phyloP scores from a whole-genome alignment of 2,797 vertebrate genomes.

The Sarcophilus harrisii region DNA sequence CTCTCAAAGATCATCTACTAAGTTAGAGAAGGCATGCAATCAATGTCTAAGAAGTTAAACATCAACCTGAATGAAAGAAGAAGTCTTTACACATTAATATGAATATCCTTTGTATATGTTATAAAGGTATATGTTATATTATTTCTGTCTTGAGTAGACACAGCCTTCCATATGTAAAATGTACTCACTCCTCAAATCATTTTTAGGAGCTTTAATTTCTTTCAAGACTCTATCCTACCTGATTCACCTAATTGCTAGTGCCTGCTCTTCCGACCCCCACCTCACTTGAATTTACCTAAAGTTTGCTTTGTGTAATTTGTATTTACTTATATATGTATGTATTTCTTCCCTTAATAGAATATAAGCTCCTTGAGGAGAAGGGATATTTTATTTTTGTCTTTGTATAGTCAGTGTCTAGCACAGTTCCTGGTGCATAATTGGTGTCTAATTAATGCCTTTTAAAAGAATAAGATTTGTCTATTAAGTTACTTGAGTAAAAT shows the following conservation, averaged over 20 bases:
- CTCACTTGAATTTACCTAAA: neutral
- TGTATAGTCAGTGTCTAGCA: neutral
- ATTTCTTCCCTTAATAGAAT: neutral
- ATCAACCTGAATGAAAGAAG: neutral
- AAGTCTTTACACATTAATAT: neutral
- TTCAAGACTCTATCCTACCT: neutral
- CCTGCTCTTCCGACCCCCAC: neutral
- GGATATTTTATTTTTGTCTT: neutral
- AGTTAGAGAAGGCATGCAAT: neutral
- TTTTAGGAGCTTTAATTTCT: neutral
- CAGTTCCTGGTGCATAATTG: neutral
- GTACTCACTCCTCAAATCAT: neutral
- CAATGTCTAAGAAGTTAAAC: neutral
- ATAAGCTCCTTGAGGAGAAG: neutral
- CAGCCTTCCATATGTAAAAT: neutral
- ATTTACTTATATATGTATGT: neutral
- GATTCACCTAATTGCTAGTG: neutral
- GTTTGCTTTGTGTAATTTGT: neutral
- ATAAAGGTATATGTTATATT: neutral
- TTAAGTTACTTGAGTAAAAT: neutral
- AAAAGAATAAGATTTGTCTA: neutral
- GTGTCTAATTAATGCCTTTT: slow-evolving; percentile 23
- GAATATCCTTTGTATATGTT: neutral
- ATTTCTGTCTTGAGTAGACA: neutral
- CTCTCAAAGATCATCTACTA: neutral